Evolutionary conservation across 1,140 invertebrate genomes (phyloP).

Genomic region (Chymomyza costata): DNA sequence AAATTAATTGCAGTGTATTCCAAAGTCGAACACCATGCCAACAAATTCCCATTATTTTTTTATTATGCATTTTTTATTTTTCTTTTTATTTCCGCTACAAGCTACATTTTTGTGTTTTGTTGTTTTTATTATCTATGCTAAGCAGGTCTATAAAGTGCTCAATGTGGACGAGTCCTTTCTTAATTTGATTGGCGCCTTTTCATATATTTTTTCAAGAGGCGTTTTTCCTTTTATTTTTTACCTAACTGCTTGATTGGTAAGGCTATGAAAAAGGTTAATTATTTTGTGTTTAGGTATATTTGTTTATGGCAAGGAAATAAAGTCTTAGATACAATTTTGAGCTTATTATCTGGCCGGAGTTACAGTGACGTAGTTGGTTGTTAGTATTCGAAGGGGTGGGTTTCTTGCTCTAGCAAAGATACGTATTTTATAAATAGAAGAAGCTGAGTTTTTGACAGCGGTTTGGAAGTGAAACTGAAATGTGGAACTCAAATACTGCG

Average conservation of each 20-base stretch:
- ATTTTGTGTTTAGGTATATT: slow-evolving; percentile 56
- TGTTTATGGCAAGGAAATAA: slow-evolving; percentile 24
- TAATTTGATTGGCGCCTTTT: slow-evolving; percentile 61
- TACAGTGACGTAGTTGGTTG: no score
- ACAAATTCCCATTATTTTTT: slow-evolving; percentile 19
- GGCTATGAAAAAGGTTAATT: slow-evolving; percentile 40
- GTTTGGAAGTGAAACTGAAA: no score
- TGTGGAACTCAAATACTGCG: no score
- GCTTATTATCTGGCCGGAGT: no score
- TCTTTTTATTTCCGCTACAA: slow-evolving; percentile 18
- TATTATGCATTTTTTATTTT: not conserved
- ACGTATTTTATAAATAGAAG: no score
- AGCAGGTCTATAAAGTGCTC: slow-evolving; percentile 24
- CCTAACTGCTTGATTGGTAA: slow-evolving; percentile 48
- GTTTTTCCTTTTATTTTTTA: slow-evolving; percentile 26
- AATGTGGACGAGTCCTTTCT: slow-evolving; percentile 35
- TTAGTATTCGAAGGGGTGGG: no score
- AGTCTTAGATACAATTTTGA: no score
- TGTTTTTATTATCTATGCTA: slow-evolving; percentile 31
- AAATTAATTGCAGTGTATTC: no score
- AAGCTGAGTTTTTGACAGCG: no score
- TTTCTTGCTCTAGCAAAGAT: no score
- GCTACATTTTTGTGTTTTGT: slow-evolving; percentile 14
- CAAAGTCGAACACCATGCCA: no score
- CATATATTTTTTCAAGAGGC: slow-evolving; percentile 47